Evolutionary conservation across 2,113 vertebrate genomes (phyloP).

Genomic region (Hyperopisus bebe): DNA sequence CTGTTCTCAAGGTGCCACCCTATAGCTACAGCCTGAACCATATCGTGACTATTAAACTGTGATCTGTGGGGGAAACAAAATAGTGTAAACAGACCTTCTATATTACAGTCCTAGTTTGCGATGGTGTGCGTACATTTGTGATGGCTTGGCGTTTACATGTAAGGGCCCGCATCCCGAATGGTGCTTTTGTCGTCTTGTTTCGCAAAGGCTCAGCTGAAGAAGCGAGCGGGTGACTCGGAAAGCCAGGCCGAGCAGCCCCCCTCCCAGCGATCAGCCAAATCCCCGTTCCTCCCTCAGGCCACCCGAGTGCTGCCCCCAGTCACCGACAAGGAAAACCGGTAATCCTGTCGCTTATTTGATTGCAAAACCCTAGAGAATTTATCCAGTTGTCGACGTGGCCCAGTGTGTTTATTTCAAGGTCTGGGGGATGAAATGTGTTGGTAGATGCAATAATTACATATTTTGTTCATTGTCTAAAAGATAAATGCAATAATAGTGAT

Average conservation of each 20-base stretch:
- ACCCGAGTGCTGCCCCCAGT: slow-evolving; percentile 65
- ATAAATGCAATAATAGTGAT: not conserved
- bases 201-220: slow-evolving; percentile 73
- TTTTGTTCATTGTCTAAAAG: not conserved
- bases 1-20: slow-evolving; percentile 64
- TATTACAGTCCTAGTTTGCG: not conserved
- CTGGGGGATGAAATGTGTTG: not conserved
- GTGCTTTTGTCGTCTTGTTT: not conserved
- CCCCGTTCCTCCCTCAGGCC: slow-evolving; percentile 49
- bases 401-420: not conserved
- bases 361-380: not conserved
- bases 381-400: not conserved
- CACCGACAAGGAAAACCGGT: slow-evolving; percentile 64
- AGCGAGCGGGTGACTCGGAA: slow-evolving; percentile 39
- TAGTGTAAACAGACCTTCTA: not conserved
- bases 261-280: slow-evolving; percentile 48
- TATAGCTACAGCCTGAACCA: not conserved
- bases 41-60: not conserved
- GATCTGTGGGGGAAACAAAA: not conserved
- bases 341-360: not conserved
- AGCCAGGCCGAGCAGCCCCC: slow-evolving; percentile 23
- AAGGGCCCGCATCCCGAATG: not conserved
- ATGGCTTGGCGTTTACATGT: not conserved
- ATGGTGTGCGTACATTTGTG: not conserved
- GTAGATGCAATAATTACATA: not conserved